These are phyloP conservation scores for Pangasius mekongensis DNA, from an alignment of 2,797 vertebrate species.

Conservation along the genomic window DNA sequence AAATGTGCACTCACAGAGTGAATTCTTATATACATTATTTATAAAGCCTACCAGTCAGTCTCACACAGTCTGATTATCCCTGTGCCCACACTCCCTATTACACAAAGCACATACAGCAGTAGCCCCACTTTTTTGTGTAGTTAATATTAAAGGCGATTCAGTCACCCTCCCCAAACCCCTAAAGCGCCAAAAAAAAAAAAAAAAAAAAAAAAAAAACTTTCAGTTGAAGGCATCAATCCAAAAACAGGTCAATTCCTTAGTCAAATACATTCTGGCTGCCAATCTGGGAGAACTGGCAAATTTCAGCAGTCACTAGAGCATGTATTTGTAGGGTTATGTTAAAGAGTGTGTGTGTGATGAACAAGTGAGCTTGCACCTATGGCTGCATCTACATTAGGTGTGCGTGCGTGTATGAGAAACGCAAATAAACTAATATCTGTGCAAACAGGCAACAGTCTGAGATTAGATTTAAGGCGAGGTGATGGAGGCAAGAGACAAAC, in stretches of 20 bases:
- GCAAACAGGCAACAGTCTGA: conserved; percentile 69
- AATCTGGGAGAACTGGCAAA: conserved; percentile 32
- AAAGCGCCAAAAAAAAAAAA: conserved; percentile 73
- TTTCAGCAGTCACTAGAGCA: conserved; percentile 44
- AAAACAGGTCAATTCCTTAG: conserved; percentile 77
- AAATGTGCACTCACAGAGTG: conserved; percentile 99
- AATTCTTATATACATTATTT: conserved; percentile 99
- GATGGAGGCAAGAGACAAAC: conserved; percentile 76
- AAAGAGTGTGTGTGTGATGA: conserved; percentile 18
- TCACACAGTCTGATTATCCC: conserved; percentile 77
- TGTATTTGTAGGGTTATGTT: conserved; percentile 26
- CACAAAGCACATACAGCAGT: conserved; percentile 73
- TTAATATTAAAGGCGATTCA: conserved; percentile 77
- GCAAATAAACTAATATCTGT: conserved; percentile 54
- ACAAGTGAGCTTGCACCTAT: conserved; percentile 24
- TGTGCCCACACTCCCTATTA: conserved; percentile 15
- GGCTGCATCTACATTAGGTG: conserved; percentile 23
- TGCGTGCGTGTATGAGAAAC: neutral
- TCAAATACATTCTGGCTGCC: conserved; percentile 74
- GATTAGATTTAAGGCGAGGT: conserved; percentile 91
- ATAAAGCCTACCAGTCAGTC: conserved; percentile 86
- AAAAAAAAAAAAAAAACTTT: conserved; percentile 75
- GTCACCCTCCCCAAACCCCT: conserved; percentile 23
- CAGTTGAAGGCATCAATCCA: conserved; percentile 85
- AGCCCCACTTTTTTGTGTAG: conserved; percentile 74